These are phyloP conservation scores for Mactromeris polynyma DNA, from an alignment of 2,888 invertebrate genomes.

Conservation along the genomic window DNA sequence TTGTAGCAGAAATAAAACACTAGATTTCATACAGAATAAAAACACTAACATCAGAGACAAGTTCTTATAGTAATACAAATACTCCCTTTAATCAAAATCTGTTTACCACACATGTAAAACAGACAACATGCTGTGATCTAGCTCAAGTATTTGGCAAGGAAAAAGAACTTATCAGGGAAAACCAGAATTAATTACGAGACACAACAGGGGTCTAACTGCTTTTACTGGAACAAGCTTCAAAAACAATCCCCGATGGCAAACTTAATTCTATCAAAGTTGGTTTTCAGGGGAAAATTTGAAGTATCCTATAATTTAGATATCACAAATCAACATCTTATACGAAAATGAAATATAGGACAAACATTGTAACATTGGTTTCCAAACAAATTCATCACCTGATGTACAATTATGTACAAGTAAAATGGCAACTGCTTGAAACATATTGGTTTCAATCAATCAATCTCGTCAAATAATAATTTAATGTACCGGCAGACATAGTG, in stretches of 20 bases:
- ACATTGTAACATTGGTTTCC: background rate
- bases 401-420: too few relatives aligned
- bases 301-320: background rate
- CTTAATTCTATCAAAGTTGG: conserved; percentile 2
- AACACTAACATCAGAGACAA: background rate
- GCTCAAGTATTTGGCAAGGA: conserved; percentile 28
- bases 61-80: background rate
- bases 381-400: background rate
- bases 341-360: background rate
- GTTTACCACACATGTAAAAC: conserved; percentile 23
- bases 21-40: background rate
- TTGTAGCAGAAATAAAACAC: background rate
- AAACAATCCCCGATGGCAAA: background rate
- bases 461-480: too few relatives aligned
- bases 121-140: conserved; percentile 8
- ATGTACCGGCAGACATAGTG: too few relatives aligned
- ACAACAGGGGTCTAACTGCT: conserved; percentile 42
- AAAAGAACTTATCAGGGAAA: conserved; percentile 28
- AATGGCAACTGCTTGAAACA: too few relatives aligned
- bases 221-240: conserved; percentile 10
- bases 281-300: conserved; percentile 2
- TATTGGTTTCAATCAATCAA: too few relatives aligned
- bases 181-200: conserved; percentile 36
- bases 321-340: background rate
- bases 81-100: conserved; percentile 12